Evolutionary conservation across 2,113 vertebrate species (phyloP).

Genomic region (Nerophis ophidion): DNA sequence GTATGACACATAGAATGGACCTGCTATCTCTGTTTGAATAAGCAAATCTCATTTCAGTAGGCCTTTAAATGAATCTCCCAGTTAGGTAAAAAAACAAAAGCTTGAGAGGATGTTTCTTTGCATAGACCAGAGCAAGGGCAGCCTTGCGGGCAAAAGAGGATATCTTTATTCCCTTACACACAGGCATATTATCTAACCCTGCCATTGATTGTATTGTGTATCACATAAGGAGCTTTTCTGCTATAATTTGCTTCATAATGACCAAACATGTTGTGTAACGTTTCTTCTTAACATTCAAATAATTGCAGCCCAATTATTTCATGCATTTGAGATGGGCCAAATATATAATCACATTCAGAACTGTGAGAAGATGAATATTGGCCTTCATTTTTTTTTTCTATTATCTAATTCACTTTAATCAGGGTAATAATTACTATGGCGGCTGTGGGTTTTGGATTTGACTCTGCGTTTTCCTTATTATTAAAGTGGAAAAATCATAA

Average conservation of each 20-base stretch:
- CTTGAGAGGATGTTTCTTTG: neutral
- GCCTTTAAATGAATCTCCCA: no score
- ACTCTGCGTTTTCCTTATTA: no score
- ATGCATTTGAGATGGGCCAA: slow-evolving; percentile 9
- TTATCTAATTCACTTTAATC: slow-evolving; percentile 19
- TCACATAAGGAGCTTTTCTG: slow-evolving; percentile 13
- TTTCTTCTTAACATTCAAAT: slow-evolving; percentile 31
- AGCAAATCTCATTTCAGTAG: no score
- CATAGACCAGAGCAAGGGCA: neutral
- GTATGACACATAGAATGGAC: no score
- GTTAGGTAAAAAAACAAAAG: no score
- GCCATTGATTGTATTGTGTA: neutral
- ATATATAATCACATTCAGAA: slow-evolving; percentile 7
- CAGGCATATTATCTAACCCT: slow-evolving; percentile 6
- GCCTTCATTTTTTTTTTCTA: slow-evolving; percentile 31
- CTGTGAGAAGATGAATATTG: slow-evolving; percentile 9
- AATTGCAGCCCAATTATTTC: slow-evolving; percentile 29
- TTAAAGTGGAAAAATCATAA: no score
- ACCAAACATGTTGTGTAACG: slow-evolving; percentile 13
- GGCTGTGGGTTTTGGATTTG: no score
- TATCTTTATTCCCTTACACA: slow-evolving; percentile 10
- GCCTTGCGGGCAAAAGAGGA: neutral
- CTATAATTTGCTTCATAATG: slow-evolving; percentile 24
- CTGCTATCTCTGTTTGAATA: no score
- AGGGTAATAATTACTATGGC: slow-evolving; percentile 22